Conservation (phyloP, 2,797 vertebrate genomes). For the Sebastes vulpes region DNA sequence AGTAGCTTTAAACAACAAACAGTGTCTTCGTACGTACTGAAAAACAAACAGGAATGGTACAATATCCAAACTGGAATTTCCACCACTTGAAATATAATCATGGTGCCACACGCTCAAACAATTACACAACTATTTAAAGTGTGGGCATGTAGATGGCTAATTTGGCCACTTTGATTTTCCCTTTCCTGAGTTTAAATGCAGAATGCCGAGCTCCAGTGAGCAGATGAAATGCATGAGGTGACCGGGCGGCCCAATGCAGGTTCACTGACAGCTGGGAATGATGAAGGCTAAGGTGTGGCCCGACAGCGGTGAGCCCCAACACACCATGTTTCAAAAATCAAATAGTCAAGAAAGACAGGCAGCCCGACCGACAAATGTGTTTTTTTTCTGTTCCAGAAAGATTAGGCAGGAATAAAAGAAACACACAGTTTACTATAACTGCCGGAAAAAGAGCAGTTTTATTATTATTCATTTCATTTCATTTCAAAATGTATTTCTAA, state of each 20-base stretch:
- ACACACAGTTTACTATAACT: not conserved
- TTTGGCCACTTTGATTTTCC: conserved; percentile 72
- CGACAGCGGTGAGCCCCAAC: not conserved
- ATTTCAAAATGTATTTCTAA: no score
- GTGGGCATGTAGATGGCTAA: conserved; percentile 58
- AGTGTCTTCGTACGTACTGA: not conserved
- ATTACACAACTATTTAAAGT: conserved; percentile 75
- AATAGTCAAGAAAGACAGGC: not conserved
- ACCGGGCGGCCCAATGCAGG: conserved; percentile 37
- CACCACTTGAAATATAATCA: conserved; percentile 54
- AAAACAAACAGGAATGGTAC: conserved; percentile 17
- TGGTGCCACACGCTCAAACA: conserved; percentile 66
- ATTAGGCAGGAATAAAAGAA: not conserved
- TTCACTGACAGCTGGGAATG: conserved; percentile 72
- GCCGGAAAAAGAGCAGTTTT: not conserved
- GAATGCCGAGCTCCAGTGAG: conserved; percentile 63
- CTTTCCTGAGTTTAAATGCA: conserved; percentile 72
- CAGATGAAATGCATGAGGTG: conserved; percentile 65
- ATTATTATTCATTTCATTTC: not conserved
- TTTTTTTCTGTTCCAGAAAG: not conserved
- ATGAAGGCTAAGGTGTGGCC: conserved; percentile 66
- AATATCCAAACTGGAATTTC: conserved; percentile 43
- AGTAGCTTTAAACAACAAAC: not conserved
- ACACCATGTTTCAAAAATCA: conserved; percentile 27
- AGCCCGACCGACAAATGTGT: not conserved